These are phyloP conservation scores for Yponomeuta plumbellus DNA, from an alignment of 2,888 invertebrate species.

Conservation along the genomic window DNA sequence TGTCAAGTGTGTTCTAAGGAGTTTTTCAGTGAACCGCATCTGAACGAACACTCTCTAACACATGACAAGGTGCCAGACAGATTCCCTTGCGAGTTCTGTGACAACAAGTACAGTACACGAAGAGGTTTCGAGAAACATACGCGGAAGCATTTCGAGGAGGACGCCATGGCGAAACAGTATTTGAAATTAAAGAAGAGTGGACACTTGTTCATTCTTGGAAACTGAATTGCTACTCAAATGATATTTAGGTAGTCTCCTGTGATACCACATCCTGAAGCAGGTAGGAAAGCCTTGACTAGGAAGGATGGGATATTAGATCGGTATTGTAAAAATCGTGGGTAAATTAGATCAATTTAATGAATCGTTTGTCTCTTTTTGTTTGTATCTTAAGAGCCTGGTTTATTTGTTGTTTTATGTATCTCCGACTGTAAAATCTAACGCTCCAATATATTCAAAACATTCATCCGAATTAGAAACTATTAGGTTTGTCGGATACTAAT, in stretches of 20 bases:
- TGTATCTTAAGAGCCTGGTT: no score
- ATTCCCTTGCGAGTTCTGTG: constrained; percentile 38
- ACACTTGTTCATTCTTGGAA: not conserved
- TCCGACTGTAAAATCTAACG: no score
- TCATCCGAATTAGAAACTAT: no score
- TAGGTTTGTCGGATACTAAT: no score
- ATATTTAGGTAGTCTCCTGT: not conserved
- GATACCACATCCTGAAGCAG: not conserved
- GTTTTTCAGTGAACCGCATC: constrained; percentile 31
- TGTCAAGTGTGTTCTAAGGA: constrained; percentile 46
- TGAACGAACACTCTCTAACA: constrained; percentile 40
- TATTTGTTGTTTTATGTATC: no score
- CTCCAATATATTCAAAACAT: no score
- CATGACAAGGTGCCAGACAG: constrained; percentile 39
- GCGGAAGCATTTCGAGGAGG: constrained; percentile 14
- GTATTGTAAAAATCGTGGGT: no score
- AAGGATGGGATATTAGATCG: no score
- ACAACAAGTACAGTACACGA: constrained; percentile 35
- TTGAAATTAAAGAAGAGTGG: not conserved
- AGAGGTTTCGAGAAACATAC: constrained; percentile 40
- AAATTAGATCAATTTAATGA: no score
- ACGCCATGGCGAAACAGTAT: not conserved
- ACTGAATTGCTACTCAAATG: not conserved
- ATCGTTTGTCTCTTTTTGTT: no score
- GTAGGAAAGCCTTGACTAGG: no score